Base-by-base conservation (phyloP, 2,797 vertebrate species). In the Gila robusta region DNA sequence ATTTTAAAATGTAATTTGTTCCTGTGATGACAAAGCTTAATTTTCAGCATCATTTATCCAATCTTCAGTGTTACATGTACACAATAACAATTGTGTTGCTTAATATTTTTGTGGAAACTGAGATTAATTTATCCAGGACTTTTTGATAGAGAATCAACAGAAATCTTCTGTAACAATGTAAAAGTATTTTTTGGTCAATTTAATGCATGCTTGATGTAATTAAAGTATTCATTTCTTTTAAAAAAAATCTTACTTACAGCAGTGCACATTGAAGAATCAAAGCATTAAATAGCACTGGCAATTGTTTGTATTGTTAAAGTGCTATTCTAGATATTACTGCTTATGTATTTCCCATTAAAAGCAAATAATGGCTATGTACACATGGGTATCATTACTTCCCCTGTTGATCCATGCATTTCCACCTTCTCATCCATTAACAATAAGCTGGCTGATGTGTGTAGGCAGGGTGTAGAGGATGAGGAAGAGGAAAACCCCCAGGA, bases 391-490 rank as follows among this genome's bases (percentile, higher is more conserved):
- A 52, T 64, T 80, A 74, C 79, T 71, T 67, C 19, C 54, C 37
- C 10, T 56, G 2, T 19, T 78, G 21, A 47, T 21, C 10, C 37
- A 28, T 19, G 32, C 5, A 39, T 39, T 77, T 73, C 32, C 41
- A 26, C 47, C 28, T 7, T 52, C 7, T 92, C 93, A 96, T 66
- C 97, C 97, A 0, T 92, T 96, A 88, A 99, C 84, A 26, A 98
- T 96, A 91, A 96, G 95, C 89, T 95, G 47, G 0, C 97, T 96
- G 93, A 99, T 98, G 85, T 98, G 96, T 82, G 96, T 93, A 0
- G 98, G 98, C 91, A 98, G 91, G 0, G 97, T 97, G 91, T 98
- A 99, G 85, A 98, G 9, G 78, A 98, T 90, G 21, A 99, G 96
- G 86, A 92, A 93, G 7, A 99, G 94, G 92, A 99, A 98, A 73